phyloP scores from a whole-genome alignment of 1,140 invertebrate genomes.

The Drosophila insularis region DNA sequence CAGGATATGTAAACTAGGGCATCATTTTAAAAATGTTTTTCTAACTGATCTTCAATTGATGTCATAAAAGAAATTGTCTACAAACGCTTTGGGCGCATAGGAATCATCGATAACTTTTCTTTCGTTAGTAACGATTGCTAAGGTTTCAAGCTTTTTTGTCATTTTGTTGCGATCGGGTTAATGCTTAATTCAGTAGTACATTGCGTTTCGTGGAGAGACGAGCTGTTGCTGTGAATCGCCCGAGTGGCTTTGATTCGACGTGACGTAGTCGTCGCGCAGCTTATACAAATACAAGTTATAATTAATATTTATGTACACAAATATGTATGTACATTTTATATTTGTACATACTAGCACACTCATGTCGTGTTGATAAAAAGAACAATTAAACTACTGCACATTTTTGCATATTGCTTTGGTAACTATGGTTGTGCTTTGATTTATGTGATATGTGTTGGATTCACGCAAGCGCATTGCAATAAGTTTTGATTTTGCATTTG shows the following conservation, averaged over 20 bases:
- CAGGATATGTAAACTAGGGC: too few species aligned
- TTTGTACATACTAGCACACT: not conserved
- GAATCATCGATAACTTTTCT: not conserved
- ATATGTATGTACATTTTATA: too few species aligned
- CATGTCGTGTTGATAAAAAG: not conserved
- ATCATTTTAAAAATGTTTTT: too few species aligned
- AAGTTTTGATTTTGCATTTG: not conserved
- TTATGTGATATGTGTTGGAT: not conserved
- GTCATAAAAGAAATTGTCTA: too few species aligned
- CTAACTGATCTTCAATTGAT: too few species aligned
- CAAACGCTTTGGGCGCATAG: too few species aligned
- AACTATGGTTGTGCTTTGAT: not conserved
- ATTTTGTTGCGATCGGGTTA: constrained; percentile 3
- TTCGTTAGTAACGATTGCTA: not conserved
- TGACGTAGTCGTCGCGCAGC: constrained; percentile 10
- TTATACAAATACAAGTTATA: constrained; percentile 15
- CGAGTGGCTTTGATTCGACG: not conserved
- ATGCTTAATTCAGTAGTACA: constrained; percentile 15
- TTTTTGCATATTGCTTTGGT: not conserved
- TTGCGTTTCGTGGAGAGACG: constrained; percentile 15
- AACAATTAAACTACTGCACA: not conserved
- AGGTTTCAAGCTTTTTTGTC: not conserved
- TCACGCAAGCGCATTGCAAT: not conserved
- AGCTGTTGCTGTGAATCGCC: constrained; percentile 4
- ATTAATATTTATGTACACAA: not conserved